Evolutionary conservation across 2,797 vertebrate species (phyloP).

Genomic region (Cryptoblepharus egeriae): DNA sequence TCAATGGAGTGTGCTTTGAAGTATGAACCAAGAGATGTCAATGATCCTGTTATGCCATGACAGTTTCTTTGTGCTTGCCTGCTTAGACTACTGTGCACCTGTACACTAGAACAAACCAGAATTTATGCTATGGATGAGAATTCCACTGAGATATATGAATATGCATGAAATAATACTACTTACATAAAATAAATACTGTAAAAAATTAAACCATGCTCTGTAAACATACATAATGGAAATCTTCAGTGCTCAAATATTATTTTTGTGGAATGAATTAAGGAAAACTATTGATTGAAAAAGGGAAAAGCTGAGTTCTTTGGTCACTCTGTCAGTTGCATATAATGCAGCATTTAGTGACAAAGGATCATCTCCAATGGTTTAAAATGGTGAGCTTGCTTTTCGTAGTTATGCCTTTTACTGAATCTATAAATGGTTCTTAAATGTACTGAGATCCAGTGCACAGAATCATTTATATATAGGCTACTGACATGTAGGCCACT

Average conservation of each 20-base stretch:
- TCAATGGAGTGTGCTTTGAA: conserved; percentile 23
- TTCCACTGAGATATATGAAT: neutral
- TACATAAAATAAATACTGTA: conserved; percentile 26
- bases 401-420: neutral
- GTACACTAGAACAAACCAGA: neutral
- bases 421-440: neutral
- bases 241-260: conserved; percentile 38
- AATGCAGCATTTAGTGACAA: neutral
- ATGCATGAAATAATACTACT: neutral
- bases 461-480: too few relatives aligned
- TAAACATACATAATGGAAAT: conserved; percentile 47
- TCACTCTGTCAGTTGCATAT: neutral
- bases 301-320: neutral
- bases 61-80: conserved; percentile 1
- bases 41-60: neutral
- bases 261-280: neutral
- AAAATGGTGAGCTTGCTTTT: neutral
- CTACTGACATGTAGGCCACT: neutral
- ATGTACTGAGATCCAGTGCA: neutral
- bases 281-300: conserved; percentile 3
- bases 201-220: conserved; percentile 5
- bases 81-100: neutral
- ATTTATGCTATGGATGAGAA: neutral
- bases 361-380: neutral
- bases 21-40: conserved; percentile 18